Evolutionary conservation across 1,140 invertebrate genomes (phyloP).

Genomic region (Phymastichus coffea): DNA sequence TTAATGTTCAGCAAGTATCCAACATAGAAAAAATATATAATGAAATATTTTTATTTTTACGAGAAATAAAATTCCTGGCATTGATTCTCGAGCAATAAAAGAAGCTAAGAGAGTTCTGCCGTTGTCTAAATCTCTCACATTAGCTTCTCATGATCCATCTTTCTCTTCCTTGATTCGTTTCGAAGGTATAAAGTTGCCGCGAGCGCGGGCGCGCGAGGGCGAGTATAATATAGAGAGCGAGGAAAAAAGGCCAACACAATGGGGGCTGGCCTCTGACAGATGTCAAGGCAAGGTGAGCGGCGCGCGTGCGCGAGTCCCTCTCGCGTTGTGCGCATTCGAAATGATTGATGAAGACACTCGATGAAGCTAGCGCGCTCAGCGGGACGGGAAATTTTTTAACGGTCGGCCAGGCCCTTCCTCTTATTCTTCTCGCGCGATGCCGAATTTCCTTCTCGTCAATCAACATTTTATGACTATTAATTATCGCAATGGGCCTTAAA

Average conservation of each 20-base stretch:
- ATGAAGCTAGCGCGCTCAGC: constrained; percentile 39
- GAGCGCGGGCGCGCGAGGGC: background rate
- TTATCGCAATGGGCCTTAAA: background rate
- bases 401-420: background rate
- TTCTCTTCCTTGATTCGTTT: background rate
- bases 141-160: background rate
- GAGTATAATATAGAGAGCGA: constrained; percentile 13
- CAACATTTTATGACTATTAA: constrained; percentile 20
- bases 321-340: constrained; percentile 49
- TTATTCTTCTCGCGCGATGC: background rate
- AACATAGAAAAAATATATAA: too few relatives aligned
- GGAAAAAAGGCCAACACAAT: constrained; percentile 14
- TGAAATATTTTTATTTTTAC: too few relatives aligned
- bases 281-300: constrained; percentile 52
- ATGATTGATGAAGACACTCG: constrained; percentile 54
- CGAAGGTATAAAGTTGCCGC: constrained; percentile 1
- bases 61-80: too few relatives aligned
- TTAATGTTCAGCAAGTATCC: too few relatives aligned
- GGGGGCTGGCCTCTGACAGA: constrained; percentile 41
- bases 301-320: constrained; percentile 31
- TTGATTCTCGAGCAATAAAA: too few relatives aligned
- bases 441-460: constrained; percentile 16
- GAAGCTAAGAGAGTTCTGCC: too few relatives aligned
- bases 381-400: constrained; percentile 8
- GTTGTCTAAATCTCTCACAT: too few relatives aligned